Conservation (phyloP, 2,797 vertebrate species). For the Botia almorhae region DNA sequence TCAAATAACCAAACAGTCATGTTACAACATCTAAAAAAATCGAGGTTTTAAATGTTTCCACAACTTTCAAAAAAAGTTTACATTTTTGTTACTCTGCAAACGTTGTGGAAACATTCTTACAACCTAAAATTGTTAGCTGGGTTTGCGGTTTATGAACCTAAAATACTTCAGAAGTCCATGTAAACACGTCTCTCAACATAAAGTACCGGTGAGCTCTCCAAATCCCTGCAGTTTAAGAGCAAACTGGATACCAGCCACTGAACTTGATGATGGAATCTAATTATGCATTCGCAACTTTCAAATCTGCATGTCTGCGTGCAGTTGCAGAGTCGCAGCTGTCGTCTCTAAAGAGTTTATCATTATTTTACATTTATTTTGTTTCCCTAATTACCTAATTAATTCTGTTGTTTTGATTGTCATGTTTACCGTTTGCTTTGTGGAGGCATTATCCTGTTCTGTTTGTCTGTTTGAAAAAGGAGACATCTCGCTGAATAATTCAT, state of each 20-base stretch:
- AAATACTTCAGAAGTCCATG: slow-evolving; percentile 30
- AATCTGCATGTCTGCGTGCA: slow-evolving; percentile 77
- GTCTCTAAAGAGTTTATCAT: slow-evolving; percentile 82
- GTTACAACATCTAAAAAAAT: no score
- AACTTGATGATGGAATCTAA: slow-evolving; percentile 69
- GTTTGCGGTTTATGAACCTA: slow-evolving; percentile 1
- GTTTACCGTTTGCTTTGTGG: slow-evolving; percentile 84
- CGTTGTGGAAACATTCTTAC: no score
- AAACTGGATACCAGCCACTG: slow-evolving; percentile 67
- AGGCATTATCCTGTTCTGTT: slow-evolving; percentile 84
- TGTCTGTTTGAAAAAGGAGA: slow-evolving; percentile 86
- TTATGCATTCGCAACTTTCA: slow-evolving; percentile 72
- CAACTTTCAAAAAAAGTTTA: no score
- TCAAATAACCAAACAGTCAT: no score
- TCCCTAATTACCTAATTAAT: slow-evolving; percentile 87
- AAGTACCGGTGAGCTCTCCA: slow-evolving; percentile 66
- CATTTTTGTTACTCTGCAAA: no score
- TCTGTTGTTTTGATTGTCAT: slow-evolving; percentile 86
- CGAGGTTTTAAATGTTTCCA: no score
- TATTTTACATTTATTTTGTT: slow-evolving; percentile 88
- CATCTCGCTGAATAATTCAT: slow-evolving; percentile 83
- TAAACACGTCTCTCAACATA: slow-evolving; percentile 67
- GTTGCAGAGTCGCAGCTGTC: slow-evolving; percentile 77
- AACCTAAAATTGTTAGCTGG: no score
- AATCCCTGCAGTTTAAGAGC: slow-evolving; percentile 69